These are phyloP conservation scores for Hippocampus comes DNA, from an alignment of 2,113 vertebrate species.

Conservation along the genomic window DNA sequence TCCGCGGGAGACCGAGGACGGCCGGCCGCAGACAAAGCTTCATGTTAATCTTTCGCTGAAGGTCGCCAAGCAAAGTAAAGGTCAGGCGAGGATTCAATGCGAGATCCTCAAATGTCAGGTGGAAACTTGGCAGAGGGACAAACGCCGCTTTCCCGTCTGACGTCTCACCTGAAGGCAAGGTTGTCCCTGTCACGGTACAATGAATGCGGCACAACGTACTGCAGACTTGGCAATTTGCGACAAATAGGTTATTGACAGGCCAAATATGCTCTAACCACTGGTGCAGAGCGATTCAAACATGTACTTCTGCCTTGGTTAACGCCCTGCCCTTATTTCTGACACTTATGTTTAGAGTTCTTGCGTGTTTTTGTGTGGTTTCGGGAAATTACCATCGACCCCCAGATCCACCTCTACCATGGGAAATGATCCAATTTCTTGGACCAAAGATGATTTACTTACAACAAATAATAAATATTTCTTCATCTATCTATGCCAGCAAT, in stretches of 20 bases:
- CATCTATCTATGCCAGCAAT: too few species aligned
- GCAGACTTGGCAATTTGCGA: not conserved
- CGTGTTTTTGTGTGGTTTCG: too few species aligned
- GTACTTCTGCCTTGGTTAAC: not conserved
- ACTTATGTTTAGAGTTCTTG: not conserved
- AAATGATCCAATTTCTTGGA: too few species aligned
- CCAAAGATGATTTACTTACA: too few species aligned
- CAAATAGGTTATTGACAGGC: not conserved
- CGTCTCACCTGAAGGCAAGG: conserved; percentile 4
- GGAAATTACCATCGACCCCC: too few species aligned
- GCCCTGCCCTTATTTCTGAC: not conserved
- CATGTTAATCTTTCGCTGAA: conserved; percentile 61
- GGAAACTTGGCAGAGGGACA: conserved; percentile 42
- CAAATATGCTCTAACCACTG: not conserved
- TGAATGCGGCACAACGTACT: not conserved
- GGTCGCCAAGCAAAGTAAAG: conserved; percentile 26
- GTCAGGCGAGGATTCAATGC: conserved; percentile 25
- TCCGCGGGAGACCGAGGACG: conserved; percentile 39
- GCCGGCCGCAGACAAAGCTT: conserved; percentile 52
- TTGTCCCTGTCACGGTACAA: conserved; percentile 4
- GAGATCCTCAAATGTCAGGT: conserved; percentile 58
- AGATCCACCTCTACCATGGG: too few species aligned
- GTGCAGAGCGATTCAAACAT: not conserved
- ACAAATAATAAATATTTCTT: too few species aligned
- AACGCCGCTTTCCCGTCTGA: conserved; percentile 14